phyloP scores from a whole-genome alignment of 1,140 invertebrate species.

The Euura saliciscinereae region DNA sequence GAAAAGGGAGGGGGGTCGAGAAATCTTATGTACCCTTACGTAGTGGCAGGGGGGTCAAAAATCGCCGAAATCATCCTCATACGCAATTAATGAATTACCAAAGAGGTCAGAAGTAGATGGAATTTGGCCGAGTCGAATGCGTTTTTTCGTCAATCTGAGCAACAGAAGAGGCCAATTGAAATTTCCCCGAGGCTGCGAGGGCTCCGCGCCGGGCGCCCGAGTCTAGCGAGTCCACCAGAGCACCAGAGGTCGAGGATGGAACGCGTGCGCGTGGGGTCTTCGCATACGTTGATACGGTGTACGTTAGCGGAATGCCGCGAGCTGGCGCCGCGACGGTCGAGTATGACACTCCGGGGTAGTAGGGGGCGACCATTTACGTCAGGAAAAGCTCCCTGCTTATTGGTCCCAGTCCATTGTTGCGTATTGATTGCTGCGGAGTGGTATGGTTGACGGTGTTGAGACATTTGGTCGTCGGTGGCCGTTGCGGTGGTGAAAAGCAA shows the following conservation, averaged over 20 bases:
- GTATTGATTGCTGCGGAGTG: slow-evolving; percentile 59
- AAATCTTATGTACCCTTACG: too few species aligned
- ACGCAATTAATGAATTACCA: too few species aligned
- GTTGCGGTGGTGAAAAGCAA: slow-evolving; percentile 33
- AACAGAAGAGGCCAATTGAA: slow-evolving; percentile 43
- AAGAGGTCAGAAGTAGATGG: too few species aligned
- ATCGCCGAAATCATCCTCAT: too few species aligned
- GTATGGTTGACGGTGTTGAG: slow-evolving; percentile 46
- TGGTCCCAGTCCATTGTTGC: slow-evolving; percentile 60
- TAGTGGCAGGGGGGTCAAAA: too few species aligned
- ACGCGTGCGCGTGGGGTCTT: too few species aligned
- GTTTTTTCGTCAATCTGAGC: too few species aligned
- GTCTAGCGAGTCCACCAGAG: too few species aligned
- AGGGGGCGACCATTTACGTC: slow-evolving; percentile 37
- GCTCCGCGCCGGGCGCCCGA: neutral
- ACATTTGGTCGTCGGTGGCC: slow-evolving; percentile 47
- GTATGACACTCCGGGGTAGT: neutral
- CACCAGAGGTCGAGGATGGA: too few species aligned
- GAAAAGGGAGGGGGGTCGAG: too few species aligned
- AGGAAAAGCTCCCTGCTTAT: slow-evolving; percentile 58
- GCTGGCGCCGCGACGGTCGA: slow-evolving; percentile 10
- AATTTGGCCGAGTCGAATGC: neutral
- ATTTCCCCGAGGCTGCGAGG: slow-evolving; percentile 13
- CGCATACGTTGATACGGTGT: too few species aligned
- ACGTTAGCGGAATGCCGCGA: neutral